Base-by-base conservation (phyloP, 2,888 invertebrate genomes). In the Stenodera caucasica region DNA sequence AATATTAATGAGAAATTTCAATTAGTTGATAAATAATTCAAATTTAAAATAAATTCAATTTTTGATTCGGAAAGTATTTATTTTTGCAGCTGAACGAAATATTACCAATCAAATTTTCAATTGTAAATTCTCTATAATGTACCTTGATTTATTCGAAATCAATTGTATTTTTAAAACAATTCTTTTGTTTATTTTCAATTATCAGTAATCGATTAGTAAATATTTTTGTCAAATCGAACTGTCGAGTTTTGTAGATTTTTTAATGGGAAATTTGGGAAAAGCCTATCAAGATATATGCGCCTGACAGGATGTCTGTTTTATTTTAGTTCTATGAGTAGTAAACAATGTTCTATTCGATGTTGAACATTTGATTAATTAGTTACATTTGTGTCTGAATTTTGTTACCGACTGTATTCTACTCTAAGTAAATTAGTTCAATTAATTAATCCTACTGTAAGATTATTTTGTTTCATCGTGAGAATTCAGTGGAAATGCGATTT, bases 321-420 rank as follows among this genome's bases (percentile, higher is more conserved):
- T n/a, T 58, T 58, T 54, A 49, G 49, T 45, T 11, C 21, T 45
- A 12, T 45, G n/a, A 45, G 12, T 18, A 15, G 21, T 18, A 21
- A 45, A 45, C 45, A 32, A 7, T 18, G 29, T 30, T 52, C 52
- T 14, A 30, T n/a, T 52, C 52, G 14, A 26, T 52, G 57, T 35
- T 54, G 55, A 63, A 58, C 63, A 54, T 58, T 57, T 63, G 63
- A 63, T 63, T 63, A 63, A 63, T 63, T 63, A 56, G 53, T 50
- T 49, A 63, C 60, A 53, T 63, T 60, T 57, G 37, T 49, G 63
- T 55, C 64, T 64, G 60, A 60, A 51, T 64, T 60, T 60, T 57
- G 60, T 61, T 64, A 58, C 51, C 63, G 57, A 58, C 61, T 53
- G 55, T 58, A 49, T 61, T 61, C 58, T 23, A 49, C n/a, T n/a